Percentiles rank a stretch among this genome's conserved stretches.
phyloP scores from a whole-genome alignment of 2,888 invertebrate genomes.

The Drosophila merina region DNA sequence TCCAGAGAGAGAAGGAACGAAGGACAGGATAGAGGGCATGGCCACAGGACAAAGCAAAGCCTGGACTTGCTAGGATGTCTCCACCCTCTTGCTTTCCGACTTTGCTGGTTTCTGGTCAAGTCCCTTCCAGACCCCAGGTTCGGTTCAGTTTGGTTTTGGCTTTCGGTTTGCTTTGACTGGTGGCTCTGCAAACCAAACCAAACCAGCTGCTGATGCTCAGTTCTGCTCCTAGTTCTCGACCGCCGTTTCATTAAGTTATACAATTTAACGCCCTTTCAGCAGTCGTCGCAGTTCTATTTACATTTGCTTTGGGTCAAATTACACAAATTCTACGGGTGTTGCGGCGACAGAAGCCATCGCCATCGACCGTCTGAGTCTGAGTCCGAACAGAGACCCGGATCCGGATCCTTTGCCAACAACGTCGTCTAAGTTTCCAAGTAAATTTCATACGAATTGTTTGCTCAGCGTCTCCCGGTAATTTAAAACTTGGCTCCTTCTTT shows the following conservation, averaged over 20 bases:
- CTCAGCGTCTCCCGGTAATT: conserved; percentile 63
- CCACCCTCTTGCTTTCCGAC: conserved; percentile 69
- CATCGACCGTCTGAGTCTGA: conserved; percentile 33
- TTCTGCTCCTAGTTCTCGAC: conserved; percentile 9
- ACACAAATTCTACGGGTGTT: conserved; percentile 81
- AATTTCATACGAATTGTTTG: conserved; percentile 74
- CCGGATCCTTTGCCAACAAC: conserved; percentile 27
- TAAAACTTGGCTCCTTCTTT: conserved; percentile 66
- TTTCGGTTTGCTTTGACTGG: conserved; percentile 69
- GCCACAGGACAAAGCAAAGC: conserved; percentile 57
- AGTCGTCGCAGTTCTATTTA: conserved; percentile 80
- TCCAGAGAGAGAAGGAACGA: conserved; percentile 52
- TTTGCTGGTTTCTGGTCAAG: conserved; percentile 72
- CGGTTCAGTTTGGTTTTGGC: conserved; percentile 47
- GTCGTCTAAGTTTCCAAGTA: conserved; percentile 53
- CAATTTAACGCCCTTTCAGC: conserved; percentile 76
- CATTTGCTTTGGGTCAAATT: conserved; percentile 84
- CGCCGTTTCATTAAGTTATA: conserved; percentile 82
- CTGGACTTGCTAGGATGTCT: conserved; percentile 26
- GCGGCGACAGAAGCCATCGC: conserved; percentile 75
- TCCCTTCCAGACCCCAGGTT: conserved; percentile 56
- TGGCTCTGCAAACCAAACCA: conserved; percentile 35
- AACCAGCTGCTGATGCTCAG: conserved; percentile 33
- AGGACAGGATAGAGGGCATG: conserved; percentile 7
- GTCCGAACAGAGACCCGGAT: conserved; percentile 22